Evolutionary conservation across 2,888 invertebrate species (phyloP).

Genomic region (Neoascia interrupta): DNA sequence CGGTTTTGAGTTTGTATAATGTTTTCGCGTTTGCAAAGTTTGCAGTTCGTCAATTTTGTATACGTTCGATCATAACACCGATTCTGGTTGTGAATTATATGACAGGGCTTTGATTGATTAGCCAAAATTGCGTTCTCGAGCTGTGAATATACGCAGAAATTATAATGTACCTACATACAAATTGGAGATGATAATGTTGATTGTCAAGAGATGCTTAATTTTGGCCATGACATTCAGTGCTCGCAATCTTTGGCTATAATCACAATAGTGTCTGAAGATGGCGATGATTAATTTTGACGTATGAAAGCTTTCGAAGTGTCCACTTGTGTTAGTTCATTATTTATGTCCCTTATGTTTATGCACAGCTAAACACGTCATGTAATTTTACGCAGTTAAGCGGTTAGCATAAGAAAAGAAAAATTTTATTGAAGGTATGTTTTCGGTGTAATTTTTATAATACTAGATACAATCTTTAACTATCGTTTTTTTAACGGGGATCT

Average conservation of each 20-base stretch:
- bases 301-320: not conserved
- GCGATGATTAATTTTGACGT: constrained; percentile 30
- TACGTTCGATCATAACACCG: no score
- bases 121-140: not conserved
- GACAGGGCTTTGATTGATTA: not conserved
- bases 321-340: constrained; percentile 13
- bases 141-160: not conserved
- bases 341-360: constrained; percentile 9
- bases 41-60: no score
- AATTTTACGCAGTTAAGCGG: not conserved
- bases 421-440: not conserved
- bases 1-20: not conserved
- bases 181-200: no score
- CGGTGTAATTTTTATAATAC: no score
- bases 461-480: no score
- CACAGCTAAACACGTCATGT: no score
- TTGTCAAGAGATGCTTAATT: no score
- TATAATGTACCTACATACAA: not conserved
- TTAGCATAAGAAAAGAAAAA: no score
- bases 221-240: not conserved
- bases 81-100: no score
- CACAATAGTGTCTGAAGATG: constrained; percentile 1
- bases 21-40: not conserved
- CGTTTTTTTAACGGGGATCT: no score
- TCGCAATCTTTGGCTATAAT: not conserved